Percentiles rank a stretch among this genome's conserved stretches.
These are phyloP conservation scores for Scatophagus argus DNA, from an alignment of 2,113 vertebrate species.

Conservation along the genomic window DNA sequence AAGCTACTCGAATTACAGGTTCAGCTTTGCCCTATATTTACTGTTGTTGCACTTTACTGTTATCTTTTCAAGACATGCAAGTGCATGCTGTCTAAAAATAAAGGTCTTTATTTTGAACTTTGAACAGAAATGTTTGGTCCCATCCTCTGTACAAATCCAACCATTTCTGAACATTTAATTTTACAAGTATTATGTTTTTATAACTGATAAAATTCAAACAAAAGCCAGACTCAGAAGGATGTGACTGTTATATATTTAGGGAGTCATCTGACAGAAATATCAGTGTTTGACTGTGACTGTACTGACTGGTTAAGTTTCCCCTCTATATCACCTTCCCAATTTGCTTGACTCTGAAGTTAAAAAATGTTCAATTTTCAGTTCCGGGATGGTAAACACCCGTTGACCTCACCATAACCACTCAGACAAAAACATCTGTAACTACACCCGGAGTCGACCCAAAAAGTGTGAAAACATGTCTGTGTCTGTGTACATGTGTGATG, in stretches of 20 bases:
- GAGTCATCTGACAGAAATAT: neutral
- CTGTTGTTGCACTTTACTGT: too few species aligned
- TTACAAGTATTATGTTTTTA: neutral
- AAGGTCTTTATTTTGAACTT: too few species aligned
- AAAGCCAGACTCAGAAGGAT: neutral
- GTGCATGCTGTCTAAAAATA: too few species aligned
- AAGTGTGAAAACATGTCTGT: constrained; percentile 8
- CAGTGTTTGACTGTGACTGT: neutral
- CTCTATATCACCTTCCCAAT: neutral
- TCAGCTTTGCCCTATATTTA: too few species aligned
- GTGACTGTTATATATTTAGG: neutral
- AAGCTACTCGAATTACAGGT: too few species aligned
- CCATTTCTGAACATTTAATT: neutral
- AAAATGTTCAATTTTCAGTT: neutral
- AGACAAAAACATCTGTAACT: neutral
- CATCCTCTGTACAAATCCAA: too few species aligned
- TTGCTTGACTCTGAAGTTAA: neutral
- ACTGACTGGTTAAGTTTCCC: too few species aligned
- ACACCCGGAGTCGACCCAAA: neutral
- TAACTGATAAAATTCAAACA: neutral
- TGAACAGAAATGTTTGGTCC: too few species aligned
- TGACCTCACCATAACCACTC: neutral
- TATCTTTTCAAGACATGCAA: too few species aligned
- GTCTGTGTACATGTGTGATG: neutral
- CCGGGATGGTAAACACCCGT: neutral